Evolutionary conservation across 1,140 invertebrate genomes (phyloP).

Genomic region (Heliconius eleuchia): DNA sequence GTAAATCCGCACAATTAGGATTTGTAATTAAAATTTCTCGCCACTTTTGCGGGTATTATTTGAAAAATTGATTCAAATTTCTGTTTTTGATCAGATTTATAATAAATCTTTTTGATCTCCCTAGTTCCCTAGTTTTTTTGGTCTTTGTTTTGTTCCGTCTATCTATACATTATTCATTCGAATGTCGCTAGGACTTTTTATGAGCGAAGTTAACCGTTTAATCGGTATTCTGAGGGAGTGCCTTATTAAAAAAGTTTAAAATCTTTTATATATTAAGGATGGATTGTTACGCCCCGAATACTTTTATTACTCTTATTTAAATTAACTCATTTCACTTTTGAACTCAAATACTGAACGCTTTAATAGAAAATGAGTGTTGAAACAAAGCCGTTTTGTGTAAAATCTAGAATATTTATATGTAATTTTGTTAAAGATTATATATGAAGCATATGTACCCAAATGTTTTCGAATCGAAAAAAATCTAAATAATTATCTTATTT

Average conservation of each 20-base stretch:
- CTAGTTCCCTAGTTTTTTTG: neutral
- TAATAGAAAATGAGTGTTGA: neutral
- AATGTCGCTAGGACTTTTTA: slow-evolving; percentile 25
- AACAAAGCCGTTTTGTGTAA: neutral
- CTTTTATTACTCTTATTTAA: neutral
- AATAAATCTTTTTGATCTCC: neutral
- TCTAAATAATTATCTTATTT: too few relatives aligned
- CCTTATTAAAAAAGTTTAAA: slow-evolving; percentile 33
- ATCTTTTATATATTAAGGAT: neutral
- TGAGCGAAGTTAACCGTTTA: slow-evolving; percentile 32
- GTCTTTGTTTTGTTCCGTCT: too few relatives aligned
- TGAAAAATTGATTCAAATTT: neutral
- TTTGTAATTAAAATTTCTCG: neutral
- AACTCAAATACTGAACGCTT: neutral
- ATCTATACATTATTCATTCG: slow-evolving; percentile 17
- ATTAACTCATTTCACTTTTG: slow-evolving; percentile 3
- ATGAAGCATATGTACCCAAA: too few relatives aligned
- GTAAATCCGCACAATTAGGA: neutral
- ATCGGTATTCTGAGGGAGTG: slow-evolving; percentile 15
- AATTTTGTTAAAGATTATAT: neutral
- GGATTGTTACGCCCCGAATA: neutral
- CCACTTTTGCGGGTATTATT: neutral
- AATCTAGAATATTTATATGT: neutral
- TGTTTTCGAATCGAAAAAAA: too few relatives aligned
- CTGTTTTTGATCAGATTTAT: neutral